Evolutionary conservation across 2,888 invertebrate genomes (phyloP), one percentile per base, ranked within the genome.

Genomic region (Philopedon plagiatum): DNA sequence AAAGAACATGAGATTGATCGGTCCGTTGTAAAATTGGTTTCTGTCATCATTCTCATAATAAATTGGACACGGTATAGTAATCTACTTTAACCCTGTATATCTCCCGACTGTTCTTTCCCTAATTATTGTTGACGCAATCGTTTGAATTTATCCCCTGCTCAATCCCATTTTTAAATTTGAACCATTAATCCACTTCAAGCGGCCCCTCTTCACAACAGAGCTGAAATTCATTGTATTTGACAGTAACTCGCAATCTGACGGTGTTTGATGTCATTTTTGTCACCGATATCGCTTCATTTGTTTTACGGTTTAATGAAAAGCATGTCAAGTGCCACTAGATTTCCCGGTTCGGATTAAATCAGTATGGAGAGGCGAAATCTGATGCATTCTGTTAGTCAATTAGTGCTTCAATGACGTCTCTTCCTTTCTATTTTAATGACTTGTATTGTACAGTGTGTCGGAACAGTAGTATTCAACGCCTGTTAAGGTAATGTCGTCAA

Each of bases 191-290:
- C 21, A 46, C 11, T 46, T 21, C 21, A 46, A 44, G 7, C 3
- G 19, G 2, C 8, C 13, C 8, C 29, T 13, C 5, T 29, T 15
- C 29, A 11, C 15, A 15, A 29, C 29, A 15, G 51, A 54, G 18
- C 29, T 54, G 21, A 58, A 57, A 23, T 58, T 58, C 21, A 58
- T 58, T 58, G 39, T 41, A 9, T 58, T 58, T 41, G 58, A 58
- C 41, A 58, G 11, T 23, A 39, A 37, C 37, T 32, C 29, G 15
- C 26, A 58, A 15, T 41, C 57, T 13, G 58, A 41, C 26, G 39
- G 37, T 26, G 23, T 58, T 58, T 37, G 39, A 58, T 58, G 58
- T 58, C 37, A 39, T 58, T 39, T 41, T 26, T 26, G 26, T 58
- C 39, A 29, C 58, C 23, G 23, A 41, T n/a, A 13, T 39, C 56